Percentiles rank a stretch among this genome's conserved stretches.
These are phyloP conservation scores for Aphelenchoides avenae DNA, from an alignment of 1,140 invertebrate genomes.

Conservation along the genomic window DNA sequence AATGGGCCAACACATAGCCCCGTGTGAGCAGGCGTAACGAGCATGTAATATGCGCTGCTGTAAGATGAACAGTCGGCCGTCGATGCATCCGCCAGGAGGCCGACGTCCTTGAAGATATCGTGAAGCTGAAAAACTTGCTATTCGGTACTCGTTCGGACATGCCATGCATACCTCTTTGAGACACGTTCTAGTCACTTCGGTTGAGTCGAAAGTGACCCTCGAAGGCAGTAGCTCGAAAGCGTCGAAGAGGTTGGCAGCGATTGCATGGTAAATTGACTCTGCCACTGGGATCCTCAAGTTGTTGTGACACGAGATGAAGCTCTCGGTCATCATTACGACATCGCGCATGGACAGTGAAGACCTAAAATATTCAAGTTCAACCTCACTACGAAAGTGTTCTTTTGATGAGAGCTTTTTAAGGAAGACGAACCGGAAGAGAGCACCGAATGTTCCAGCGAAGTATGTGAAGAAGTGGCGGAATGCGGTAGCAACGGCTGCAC, in stretches of 20 bases:
- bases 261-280: slow-evolving; percentile 74
- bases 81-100: no score
- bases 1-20: slow-evolving; percentile 20
- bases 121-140: no score
- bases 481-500: no score
- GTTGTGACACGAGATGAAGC: slow-evolving; percentile 67
- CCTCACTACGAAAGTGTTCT: no score
- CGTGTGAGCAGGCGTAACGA: no score
- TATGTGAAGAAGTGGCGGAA: slow-evolving; percentile 24
- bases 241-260: slow-evolving; percentile 83
- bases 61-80: no score
- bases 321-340: slow-evolving; percentile 83
- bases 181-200: slow-evolving; percentile 4
- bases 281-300: slow-evolving; percentile 12
- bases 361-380: slow-evolving; percentile 47
- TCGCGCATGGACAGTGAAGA: slow-evolving; percentile 79
- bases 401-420: no score
- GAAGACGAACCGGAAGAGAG: slow-evolving; percentile 25
- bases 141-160: no score
- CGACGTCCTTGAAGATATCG: no score
- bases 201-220: slow-evolving; percentile 22
- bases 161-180: slow-evolving; percentile 12
- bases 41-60: no score
- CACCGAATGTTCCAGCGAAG: slow-evolving; percentile 9
- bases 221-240: slow-evolving; percentile 68